Base-by-base conservation (phyloP, 2,888 invertebrate species). In the Nomada ferruginata region DNA sequence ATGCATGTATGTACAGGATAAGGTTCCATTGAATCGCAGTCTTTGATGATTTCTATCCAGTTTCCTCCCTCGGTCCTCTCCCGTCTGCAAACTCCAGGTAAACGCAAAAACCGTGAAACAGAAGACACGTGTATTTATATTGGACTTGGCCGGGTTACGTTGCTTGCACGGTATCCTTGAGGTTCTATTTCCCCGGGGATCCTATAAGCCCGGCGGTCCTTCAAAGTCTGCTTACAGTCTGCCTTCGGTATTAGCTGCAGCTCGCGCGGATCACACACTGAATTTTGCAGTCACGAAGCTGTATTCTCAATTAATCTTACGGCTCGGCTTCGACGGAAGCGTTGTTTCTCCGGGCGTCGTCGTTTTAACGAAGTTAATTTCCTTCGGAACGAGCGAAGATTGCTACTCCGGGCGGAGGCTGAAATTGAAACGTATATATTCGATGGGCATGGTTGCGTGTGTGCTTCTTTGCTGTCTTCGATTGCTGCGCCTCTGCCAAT, bases 121-220 rank as follows among this genome's bases (percentile, higher is more conserved):
- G 26, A 36, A 26, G 26, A 59, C 50, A 55, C 65, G 59, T 61
- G 66, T 61, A 66, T 73, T 73, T 66, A 71, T 61, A 61, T 72
- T 63, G 61, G 61, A 80, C 61, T 72, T 66, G 72, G 36, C 61
- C 18, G 50, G 52, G 23, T 66, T 26, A 66, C 55, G 66, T 60
- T 61, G 23, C 60, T 55, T 61, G 15, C 60, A 66, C 55, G 36
- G 55, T 52, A 79, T 69, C 80, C 72, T 68, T 18, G 59, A 53
- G 57, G 80, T 72, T 69, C 72, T 64, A 73, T 73, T 72, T 72
- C 66, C 79, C 82, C n/a, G 20, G 44, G 70, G 84, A 86, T 79
- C 59, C 66, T 52, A 63, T 79, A 83, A 86, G 72, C 84, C 68
- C 55, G 72, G 70, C 60, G 72, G 87, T 76, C 87, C 79, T 86